Conservation (phyloP, 2,797 vertebrate genomes). For the Gymnopithys bicolor region DNA sequence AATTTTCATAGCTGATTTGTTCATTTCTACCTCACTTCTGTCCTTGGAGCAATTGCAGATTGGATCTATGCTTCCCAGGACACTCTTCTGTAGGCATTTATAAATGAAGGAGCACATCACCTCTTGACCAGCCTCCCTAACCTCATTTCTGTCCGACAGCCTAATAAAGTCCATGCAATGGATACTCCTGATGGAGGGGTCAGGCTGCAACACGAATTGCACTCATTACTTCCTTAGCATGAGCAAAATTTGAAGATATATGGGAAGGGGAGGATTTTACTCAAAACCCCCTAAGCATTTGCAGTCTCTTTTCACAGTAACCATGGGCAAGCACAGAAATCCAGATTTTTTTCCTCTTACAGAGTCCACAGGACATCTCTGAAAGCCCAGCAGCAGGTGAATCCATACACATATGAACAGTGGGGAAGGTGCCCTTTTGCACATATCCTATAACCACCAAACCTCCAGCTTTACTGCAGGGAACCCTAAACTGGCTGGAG, state of each 20-base stretch:
- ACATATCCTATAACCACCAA: neutral
- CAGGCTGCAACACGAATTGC: neutral
- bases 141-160: neutral
- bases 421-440: neutral
- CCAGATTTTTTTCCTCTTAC: neutral
- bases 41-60: neutral
- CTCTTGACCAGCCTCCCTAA: neutral
- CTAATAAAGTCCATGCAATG: neutral
- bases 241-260: neutral
- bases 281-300: neutral
- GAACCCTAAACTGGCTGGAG: neutral
- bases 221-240: neutral
- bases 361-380: neutral
- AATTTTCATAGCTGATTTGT: constrained; percentile 49
- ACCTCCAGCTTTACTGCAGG: neutral
- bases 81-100: neutral
- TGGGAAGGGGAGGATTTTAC: neutral
- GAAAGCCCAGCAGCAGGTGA: neutral
- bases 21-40: neutral
- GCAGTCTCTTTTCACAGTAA: neutral
- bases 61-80: neutral
- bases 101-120: neutral
- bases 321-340: neutral
- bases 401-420: neutral
- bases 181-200: neutral